Percentiles rank a stretch among this genome's conserved stretches.
phyloP scores from a whole-genome alignment of 2,797 vertebrate genomes.

The Jordanella pulchra region DNA sequence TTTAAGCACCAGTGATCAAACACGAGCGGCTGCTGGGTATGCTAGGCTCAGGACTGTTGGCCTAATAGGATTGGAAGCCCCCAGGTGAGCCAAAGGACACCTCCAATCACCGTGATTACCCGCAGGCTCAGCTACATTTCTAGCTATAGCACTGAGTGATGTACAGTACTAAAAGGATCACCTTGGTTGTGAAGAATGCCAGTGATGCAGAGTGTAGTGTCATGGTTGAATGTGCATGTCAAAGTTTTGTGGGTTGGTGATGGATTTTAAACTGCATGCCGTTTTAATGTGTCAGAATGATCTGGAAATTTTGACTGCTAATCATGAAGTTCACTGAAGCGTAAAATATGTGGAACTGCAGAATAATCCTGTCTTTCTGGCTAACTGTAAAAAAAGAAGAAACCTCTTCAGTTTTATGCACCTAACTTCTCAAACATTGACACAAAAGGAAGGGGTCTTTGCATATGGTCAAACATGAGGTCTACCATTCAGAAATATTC shows the following conservation, averaged over 20 bases:
- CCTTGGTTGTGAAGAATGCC: constrained; percentile 54
- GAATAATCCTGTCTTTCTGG: constrained; percentile 47
- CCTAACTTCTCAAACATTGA: constrained; percentile 18
- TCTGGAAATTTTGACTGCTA: constrained; percentile 52
- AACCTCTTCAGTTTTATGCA: constrained; percentile 18
- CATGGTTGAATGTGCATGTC: constrained; percentile 55
- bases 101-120: constrained; percentile 79
- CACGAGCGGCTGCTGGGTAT: constrained; percentile 72
- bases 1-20: constrained; percentile 85
- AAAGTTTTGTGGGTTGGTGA: constrained; percentile 56
- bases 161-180: constrained; percentile 69
- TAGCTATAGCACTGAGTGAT: constrained; percentile 62
- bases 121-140: constrained; percentile 67
- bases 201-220: constrained; percentile 44
- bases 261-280: constrained; percentile 53
- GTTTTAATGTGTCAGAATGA: constrained; percentile 54
- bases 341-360: constrained; percentile 42
- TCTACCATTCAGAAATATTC: constrained; percentile 27
- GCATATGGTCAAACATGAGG: constrained; percentile 3
- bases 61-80: constrained; percentile 86
- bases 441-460: constrained; percentile 12
- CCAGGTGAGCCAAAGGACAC: constrained; percentile 83
- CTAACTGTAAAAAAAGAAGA: constrained; percentile 40
- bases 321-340: constrained; percentile 52
- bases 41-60: constrained; percentile 79